Evolutionary conservation across 2,113 vertebrate genomes (phyloP).

Genomic region (Triplophysa tibetana): DNA sequence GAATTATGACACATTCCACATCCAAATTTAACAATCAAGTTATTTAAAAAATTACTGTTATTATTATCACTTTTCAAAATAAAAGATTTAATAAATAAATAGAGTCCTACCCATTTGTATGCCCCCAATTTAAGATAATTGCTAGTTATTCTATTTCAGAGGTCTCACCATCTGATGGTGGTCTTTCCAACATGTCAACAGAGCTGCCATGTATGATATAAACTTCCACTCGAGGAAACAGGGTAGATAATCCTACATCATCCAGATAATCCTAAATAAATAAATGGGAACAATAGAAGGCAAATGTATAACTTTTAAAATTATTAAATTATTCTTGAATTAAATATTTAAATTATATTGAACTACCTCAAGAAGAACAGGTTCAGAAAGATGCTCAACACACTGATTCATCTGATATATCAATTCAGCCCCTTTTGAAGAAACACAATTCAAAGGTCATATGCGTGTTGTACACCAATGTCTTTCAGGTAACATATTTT

Average conservation of each 20-base stretch:
- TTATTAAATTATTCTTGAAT: background rate
- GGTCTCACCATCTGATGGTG: constrained; percentile 75
- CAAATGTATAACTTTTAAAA: background rate
- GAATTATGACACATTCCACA: background rate
- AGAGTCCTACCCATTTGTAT: background rate
- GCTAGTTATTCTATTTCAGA: background rate
- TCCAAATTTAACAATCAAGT: background rate
- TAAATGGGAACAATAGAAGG: too few relatives aligned
- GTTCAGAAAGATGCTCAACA: constrained; percentile 79
- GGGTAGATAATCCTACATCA: constrained; percentile 72
- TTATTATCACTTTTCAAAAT: too few relatives aligned
- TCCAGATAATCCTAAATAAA: constrained; percentile 78
- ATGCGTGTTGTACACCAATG: too few relatives aligned
- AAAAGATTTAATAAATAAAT: too few relatives aligned
- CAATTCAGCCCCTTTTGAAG: too few relatives aligned
- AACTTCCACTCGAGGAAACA: constrained; percentile 81
- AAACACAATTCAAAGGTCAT: too few relatives aligned
- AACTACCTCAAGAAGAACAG: constrained; percentile 77
- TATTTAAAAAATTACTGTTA: too few relatives aligned
- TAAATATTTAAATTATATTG: background rate
- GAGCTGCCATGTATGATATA: constrained; percentile 81
- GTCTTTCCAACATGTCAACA: constrained; percentile 79
- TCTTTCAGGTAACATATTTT: too few relatives aligned
- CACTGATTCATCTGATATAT: constrained; percentile 73
- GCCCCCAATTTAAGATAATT: too few relatives aligned